These are phyloP conservation scores for Nephotettix cincticeps DNA, from an alignment of 1,140 invertebrate species.

Conservation along the genomic window DNA sequence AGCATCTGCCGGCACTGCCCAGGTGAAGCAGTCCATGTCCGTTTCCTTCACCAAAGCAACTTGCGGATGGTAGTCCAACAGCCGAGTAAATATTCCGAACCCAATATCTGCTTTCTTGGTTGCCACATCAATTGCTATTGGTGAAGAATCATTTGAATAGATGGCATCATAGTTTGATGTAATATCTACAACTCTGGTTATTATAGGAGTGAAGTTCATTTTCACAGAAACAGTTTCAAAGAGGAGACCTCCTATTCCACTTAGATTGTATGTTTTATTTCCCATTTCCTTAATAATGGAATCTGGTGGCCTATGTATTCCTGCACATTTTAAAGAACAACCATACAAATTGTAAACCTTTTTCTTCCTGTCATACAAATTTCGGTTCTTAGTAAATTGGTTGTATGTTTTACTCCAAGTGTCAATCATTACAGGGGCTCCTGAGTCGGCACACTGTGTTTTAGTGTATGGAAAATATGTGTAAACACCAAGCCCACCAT, in stretches of 20 bases:
- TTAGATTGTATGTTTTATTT: slow-evolving; percentile 28
- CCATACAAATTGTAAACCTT: slow-evolving; percentile 36
- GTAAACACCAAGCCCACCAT: slow-evolving; percentile 36
- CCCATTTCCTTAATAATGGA: slow-evolving; percentile 29
- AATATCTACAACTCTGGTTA: slow-evolving; percentile 23
- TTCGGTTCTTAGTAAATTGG: slow-evolving; percentile 27
- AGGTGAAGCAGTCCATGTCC: slow-evolving; percentile 42
- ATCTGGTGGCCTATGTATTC: slow-evolving; percentile 36
- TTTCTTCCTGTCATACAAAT: slow-evolving; percentile 33
- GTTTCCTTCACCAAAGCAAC: slow-evolving; percentile 35
- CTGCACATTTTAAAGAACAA: slow-evolving; percentile 37
- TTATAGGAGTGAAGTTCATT: slow-evolving; percentile 39
- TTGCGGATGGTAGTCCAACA: slow-evolving; percentile 34
- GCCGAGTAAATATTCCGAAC: slow-evolving; percentile 37
- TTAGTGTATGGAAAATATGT: slow-evolving; percentile 37
- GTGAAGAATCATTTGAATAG: slow-evolving; percentile 35
- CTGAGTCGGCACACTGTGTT: slow-evolving; percentile 35
- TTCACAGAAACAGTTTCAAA: slow-evolving; percentile 36
- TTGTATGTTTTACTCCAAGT: slow-evolving; percentile 31
- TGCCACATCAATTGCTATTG: slow-evolving; percentile 23
- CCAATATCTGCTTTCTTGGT: slow-evolving; percentile 36
- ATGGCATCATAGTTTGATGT: slow-evolving; percentile 31
- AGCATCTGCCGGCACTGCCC: slow-evolving; percentile 39
- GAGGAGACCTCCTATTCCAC: slow-evolving; percentile 30
- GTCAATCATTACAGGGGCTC: slow-evolving; percentile 38